A percentile compares a stretch with the other conserved stretches of the same genome.
These are phyloP conservation scores for Ophthalmolycus amberensis DNA, from an alignment of 2,113 vertebrate genomes.

Conservation along the genomic window DNA sequence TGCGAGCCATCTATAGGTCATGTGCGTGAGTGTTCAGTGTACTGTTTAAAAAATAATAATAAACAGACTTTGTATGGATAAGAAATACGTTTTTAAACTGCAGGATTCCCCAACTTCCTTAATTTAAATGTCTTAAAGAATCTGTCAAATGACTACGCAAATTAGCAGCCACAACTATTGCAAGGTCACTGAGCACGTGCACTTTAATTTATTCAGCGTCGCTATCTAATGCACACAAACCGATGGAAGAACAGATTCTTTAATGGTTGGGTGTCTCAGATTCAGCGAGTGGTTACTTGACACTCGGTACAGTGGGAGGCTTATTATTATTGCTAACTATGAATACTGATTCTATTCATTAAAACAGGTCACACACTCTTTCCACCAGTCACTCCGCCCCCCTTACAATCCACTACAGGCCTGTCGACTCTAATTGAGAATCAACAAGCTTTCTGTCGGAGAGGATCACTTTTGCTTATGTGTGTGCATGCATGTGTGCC, in stretches of 20 bases:
- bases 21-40: not conserved
- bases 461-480: not conserved
- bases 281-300: not conserved
- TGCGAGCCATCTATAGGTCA: not conserved
- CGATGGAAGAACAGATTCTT: constrained; percentile 34
- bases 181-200: constrained; percentile 9
- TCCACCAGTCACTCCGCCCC: constrained; percentile 1
- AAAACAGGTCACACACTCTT: constrained; percentile 14
- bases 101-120: not conserved
- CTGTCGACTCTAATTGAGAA: constrained; percentile 19
- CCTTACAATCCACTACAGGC: constrained; percentile 12
- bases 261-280: not conserved
- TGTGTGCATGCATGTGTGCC: not conserved
- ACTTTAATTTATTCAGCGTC: constrained; percentile 17
- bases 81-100: not conserved
- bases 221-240: not conserved
- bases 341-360: constrained; percentile 29
- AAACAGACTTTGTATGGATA: not conserved
- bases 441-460: constrained; percentile 8
- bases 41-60: not conserved
- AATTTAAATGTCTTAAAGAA: not conserved
- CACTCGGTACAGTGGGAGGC: not conserved
- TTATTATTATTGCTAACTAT: constrained; percentile 16
- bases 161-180: not conserved
- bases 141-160: not conserved